phyloP scores from a whole-genome alignment of 2,113 vertebrate genomes.

The Smithornis capensis region DNA sequence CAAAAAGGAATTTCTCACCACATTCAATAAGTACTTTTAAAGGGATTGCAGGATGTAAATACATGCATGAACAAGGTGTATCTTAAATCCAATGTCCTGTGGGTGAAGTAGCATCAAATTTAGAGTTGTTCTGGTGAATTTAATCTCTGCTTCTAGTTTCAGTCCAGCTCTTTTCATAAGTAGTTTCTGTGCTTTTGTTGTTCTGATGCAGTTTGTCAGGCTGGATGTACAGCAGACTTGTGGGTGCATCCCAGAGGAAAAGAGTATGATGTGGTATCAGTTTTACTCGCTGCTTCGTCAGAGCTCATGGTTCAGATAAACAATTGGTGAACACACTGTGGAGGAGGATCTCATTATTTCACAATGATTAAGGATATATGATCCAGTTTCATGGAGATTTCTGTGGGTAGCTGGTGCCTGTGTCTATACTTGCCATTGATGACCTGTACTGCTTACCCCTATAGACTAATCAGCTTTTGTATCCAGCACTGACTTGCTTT shows the following conservation, averaged over 20 bases:
- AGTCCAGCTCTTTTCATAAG: background rate
- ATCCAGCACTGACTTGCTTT: accelerated
- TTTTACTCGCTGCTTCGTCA: background rate
- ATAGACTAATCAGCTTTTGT: background rate
- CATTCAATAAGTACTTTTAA: background rate
- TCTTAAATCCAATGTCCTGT: background rate
- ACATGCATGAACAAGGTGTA: background rate
- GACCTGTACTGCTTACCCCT: background rate
- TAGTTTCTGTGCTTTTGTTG: background rate
- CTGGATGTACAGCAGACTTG: background rate
- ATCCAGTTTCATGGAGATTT: background rate
- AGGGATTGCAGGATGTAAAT: background rate
- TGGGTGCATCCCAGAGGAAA: background rate
- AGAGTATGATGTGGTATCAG: background rate
- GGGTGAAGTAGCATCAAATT: background rate
- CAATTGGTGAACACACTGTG: background rate
- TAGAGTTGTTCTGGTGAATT: background rate
- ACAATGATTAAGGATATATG: background rate
- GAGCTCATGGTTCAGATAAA: background rate
- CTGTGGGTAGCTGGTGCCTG: background rate
- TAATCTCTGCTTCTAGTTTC: background rate
- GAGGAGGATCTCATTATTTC: background rate
- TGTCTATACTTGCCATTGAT: background rate
- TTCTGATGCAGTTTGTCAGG: background rate
- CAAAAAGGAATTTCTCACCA: background rate